Base-by-base conservation (phyloP, 2,888 invertebrate species). In the Erebia aethiops region DNA sequence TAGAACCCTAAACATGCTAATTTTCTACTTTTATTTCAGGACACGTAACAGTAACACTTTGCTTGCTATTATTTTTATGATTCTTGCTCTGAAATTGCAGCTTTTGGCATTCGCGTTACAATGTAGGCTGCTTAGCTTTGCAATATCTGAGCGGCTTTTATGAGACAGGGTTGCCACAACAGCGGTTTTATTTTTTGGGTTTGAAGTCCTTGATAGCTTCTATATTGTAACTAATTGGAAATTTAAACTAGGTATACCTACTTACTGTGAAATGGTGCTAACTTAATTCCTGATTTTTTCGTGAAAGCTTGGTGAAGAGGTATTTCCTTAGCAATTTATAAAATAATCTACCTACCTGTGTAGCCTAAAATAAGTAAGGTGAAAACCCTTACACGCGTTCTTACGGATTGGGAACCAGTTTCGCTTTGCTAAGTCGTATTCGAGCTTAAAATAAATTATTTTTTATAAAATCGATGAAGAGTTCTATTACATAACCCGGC, bases 111-210 rank as follows among this genome's bases (percentile, higher is more conserved):
- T 74, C 72, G 75, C 76, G 76, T 75, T 67, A 67, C 67, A 77
- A 79, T 78, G 79, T 82, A 80, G 78, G 77, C 77, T 79, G 78
- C 78, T 82, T 77, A 77, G 75, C 67, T 74, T 69, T 69, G 81
- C 77, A 77, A 78, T 80, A 80, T 81, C 80, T n/a, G 41, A 64
- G 70, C 61, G 72, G 70, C 62, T 71, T 64, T 76, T 73, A 14
- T 26, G 16, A 43, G 16, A 43, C 16, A 61, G 61, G 61, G 61
- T 18, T 61, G 61, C 11, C 43, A 18, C 9, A 54, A 9, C 16
- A 54, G 9, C 1, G 2, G n/a, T n/a, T 52, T 52, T 9, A 49
- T 5, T n/a, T 52, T 16, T 13, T 46, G 46, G 13, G 13, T 46
- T 46, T 46, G 13, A 13, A n/a, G n/a, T n/a, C n/a, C n/a, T n/a